phyloP scores from a whole-genome alignment of 2,797 vertebrate genomes.

The Sciurus carolinensis region DNA sequence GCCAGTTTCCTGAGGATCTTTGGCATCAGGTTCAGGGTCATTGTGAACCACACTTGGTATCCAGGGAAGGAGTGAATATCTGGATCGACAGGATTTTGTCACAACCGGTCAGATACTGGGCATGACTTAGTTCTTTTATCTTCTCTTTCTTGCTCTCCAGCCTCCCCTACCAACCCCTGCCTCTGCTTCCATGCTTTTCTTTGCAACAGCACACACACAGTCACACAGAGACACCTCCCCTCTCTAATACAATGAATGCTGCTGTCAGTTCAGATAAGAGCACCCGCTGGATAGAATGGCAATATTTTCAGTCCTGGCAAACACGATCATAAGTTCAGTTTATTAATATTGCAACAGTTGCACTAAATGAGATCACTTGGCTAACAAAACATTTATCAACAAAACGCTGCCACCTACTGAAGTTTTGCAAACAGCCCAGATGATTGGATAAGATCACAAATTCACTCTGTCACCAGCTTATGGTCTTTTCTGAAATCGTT shows the following conservation, averaged over 20 bases:
- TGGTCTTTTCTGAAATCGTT: slow-evolving; percentile 89
- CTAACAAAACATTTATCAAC: slow-evolving; percentile 93
- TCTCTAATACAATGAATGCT: slow-evolving; percentile 86
- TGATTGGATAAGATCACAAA: slow-evolving; percentile 92
- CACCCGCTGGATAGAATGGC: slow-evolving; percentile 88
- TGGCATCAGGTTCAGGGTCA: not conserved
- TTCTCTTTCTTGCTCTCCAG: slow-evolving; percentile 59
- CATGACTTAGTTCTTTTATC: not conserved
- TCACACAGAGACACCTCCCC: slow-evolving; percentile 52
- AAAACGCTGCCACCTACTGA: slow-evolving; percentile 93
- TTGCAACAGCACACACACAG: slow-evolving; percentile 54
- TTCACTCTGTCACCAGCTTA: slow-evolving; percentile 90
- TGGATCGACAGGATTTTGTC: not conserved
- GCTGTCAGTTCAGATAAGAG: slow-evolving; percentile 91
- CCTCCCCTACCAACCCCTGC: slow-evolving; percentile 37
- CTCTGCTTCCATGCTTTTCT: slow-evolving; percentile 71
- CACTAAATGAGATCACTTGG: slow-evolving; percentile 91
- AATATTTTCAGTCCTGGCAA: slow-evolving; percentile 90
- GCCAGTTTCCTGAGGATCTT: not conserved
- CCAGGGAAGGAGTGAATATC: not conserved
- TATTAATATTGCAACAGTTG: slow-evolving; percentile 93
- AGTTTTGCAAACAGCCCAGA: slow-evolving; percentile 92
- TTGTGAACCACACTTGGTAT: not conserved
- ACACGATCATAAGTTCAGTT: slow-evolving; percentile 91
- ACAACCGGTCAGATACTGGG: not conserved